A percentile compares a stretch with the other conserved stretches of the same genome.
These are phyloP conservation scores for Darevskia nairensis DNA, from an alignment of 2,797 vertebrate species.

Conservation along the genomic window DNA sequence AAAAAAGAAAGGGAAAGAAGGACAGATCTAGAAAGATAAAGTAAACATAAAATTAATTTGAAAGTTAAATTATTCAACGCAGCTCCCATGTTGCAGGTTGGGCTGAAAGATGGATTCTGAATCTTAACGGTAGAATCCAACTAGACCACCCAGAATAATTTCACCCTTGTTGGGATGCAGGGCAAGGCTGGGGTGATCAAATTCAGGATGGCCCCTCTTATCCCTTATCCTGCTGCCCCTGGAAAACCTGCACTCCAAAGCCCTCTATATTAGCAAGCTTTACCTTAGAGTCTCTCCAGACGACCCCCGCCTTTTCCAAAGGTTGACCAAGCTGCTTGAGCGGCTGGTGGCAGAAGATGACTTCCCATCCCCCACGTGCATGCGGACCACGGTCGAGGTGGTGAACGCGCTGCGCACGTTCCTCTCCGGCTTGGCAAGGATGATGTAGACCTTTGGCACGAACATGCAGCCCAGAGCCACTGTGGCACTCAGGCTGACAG, in stretches of 20 bases:
- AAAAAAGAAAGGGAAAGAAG: background rate
- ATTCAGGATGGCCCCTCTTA: background rate
- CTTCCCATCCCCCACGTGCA: slow-evolving; percentile 97
- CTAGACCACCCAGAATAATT: background rate
- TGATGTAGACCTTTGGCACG: slow-evolving; percentile 98
- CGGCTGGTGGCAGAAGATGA: slow-evolving; percentile 94
- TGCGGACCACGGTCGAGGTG: slow-evolving; percentile 96
- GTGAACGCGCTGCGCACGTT: slow-evolving; percentile 98
- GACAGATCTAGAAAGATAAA: background rate
- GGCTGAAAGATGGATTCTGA: background rate
- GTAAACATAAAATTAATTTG: background rate
- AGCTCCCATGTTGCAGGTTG: background rate
- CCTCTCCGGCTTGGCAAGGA: slow-evolving; percentile 96
- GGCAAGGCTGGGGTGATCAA: background rate
- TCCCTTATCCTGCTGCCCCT: background rate
- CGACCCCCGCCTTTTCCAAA: slow-evolving; percentile 95
- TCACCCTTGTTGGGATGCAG: background rate
- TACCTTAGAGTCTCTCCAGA: slow-evolving; percentile 97
- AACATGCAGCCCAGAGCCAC: slow-evolving; percentile 98
- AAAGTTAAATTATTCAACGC: background rate
- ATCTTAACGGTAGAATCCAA: background rate
- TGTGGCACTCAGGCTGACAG: slow-evolving; percentile 95
- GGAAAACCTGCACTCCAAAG: background rate
- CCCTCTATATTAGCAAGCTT: slow-evolving; percentile 35
- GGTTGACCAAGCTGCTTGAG: slow-evolving; percentile 95